A percentile compares a stretch with the other conserved stretches of the same genome.
These are phyloP conservation scores for Chitala chitala DNA, from an alignment of 2,113 vertebrate genomes.

Conservation along the genomic window DNA sequence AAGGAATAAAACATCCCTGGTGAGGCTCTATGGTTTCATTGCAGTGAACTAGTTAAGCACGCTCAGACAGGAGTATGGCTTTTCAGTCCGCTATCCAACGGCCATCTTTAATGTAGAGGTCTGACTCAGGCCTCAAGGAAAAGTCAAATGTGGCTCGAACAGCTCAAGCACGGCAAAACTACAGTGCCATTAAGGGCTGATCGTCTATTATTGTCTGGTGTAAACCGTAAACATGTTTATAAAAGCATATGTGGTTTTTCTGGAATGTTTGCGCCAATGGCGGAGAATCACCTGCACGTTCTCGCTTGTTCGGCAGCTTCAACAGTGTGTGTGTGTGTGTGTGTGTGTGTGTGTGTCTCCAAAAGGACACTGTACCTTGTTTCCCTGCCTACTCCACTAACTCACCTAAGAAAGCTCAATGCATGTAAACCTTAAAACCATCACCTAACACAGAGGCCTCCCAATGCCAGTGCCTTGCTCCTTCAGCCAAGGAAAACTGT, in stretches of 20 bases:
- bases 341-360: not conserved
- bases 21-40: constrained; percentile 16
- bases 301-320: not conserved
- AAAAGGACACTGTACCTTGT: not conserved
- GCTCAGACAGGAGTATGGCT: constrained; percentile 24
- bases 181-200: constrained; percentile 26
- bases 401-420: not conserved
- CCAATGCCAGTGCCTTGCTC: no score
- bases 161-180: constrained; percentile 5
- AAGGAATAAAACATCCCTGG: constrained; percentile 26
- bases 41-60: constrained; percentile 3
- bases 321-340: not conserved
- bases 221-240: constrained; percentile 49
- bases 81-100: not conserved
- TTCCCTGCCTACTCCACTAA: not conserved
- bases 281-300: not conserved
- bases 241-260: constrained; percentile 30
- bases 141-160: not conserved
- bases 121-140: not conserved
- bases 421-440: not conserved
- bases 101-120: not conserved
- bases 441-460: no score
- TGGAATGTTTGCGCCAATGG: constrained; percentile 41
- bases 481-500: not conserved
- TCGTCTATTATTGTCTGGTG: constrained; percentile 48